Conservation (phyloP, 2,113 vertebrate species). For the Nibea coibor region DNA sequence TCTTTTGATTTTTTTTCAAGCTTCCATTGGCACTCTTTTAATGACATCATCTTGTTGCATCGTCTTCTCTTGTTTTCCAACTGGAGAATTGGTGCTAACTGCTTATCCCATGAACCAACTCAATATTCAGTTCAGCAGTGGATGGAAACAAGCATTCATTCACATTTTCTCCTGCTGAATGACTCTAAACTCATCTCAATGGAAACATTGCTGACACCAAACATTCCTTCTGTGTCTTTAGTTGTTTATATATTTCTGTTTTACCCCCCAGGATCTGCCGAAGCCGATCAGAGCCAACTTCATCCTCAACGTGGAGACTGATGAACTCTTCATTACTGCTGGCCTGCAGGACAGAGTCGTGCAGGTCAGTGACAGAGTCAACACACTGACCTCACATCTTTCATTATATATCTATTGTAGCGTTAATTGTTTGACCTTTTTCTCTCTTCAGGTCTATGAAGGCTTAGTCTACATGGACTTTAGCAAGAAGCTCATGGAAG, state of each 20-base stretch:
- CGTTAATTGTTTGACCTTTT: not conserved
- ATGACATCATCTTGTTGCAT: too few relatives aligned
- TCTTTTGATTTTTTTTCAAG: too few relatives aligned
- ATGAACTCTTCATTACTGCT: slow-evolving; percentile 88
- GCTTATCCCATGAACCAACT: too few relatives aligned
- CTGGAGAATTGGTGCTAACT: too few relatives aligned
- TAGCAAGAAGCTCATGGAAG: slow-evolving; percentile 84
- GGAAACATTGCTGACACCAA: not conserved
- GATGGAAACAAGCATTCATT: too few relatives aligned
- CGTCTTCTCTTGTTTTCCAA: too few relatives aligned
- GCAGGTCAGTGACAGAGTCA: slow-evolving; percentile 75
- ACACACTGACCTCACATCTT: not conserved
- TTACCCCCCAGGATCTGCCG: slow-evolving; percentile 82
- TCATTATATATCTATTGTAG: not conserved
- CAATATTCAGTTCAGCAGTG: too few relatives aligned
- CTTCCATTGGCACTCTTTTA: too few relatives aligned
- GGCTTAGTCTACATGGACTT: slow-evolving; percentile 90
- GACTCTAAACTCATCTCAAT: too few relatives aligned
- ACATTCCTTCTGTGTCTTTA: not conserved
- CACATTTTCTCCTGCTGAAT: too few relatives aligned
- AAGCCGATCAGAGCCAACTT: slow-evolving; percentile 85
- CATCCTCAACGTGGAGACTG: slow-evolving; percentile 87
- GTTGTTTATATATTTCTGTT: not conserved
- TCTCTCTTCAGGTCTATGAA: slow-evolving; percentile 84
- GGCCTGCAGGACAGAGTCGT: slow-evolving; percentile 88